Conservation (phyloP, 2,888 invertebrate species). For the Leptura quadrifasciata region DNA sequence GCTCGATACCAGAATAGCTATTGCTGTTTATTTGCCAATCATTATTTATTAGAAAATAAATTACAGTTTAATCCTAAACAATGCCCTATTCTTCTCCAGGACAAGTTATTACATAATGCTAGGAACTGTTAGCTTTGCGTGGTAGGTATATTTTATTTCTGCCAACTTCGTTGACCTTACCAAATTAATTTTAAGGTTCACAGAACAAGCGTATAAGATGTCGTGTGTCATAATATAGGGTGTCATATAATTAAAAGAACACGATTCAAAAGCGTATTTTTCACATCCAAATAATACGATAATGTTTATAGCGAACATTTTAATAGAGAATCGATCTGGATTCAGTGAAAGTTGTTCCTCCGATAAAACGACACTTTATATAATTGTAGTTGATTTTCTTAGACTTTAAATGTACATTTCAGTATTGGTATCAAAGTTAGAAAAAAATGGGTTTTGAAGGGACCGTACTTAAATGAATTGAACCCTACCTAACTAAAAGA, state of each 20-base stretch:
- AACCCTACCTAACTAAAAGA: too few relatives aligned
- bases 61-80: not conserved
- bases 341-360: not conserved
- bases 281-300: too few relatives aligned
- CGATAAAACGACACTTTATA: too few relatives aligned
- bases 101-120: not conserved
- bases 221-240: too few relatives aligned
- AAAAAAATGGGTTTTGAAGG: too few relatives aligned
- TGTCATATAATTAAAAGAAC: too few relatives aligned
- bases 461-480: too few relatives aligned
- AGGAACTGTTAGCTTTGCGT: not conserved
- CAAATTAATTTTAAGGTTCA: not conserved
- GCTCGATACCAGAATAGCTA: not conserved
- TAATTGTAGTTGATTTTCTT: too few relatives aligned
- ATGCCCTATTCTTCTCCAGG: not conserved
- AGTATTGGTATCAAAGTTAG: too few relatives aligned
- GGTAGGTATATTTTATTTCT: not conserved
- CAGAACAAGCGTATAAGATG: too few relatives aligned
- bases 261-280: not conserved
- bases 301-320: not conserved
- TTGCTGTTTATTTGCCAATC: not conserved
- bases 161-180: not conserved
- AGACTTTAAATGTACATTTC: too few relatives aligned
- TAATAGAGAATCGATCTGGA: not conserved
- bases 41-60: slow-evolving; percentile 3